A percentile compares a stretch with the other conserved stretches of the same genome.
These are phyloP conservation scores for Catonia carolina DNA, from an alignment of 2,888 invertebrate genomes.

Conservation along the genomic window DNA sequence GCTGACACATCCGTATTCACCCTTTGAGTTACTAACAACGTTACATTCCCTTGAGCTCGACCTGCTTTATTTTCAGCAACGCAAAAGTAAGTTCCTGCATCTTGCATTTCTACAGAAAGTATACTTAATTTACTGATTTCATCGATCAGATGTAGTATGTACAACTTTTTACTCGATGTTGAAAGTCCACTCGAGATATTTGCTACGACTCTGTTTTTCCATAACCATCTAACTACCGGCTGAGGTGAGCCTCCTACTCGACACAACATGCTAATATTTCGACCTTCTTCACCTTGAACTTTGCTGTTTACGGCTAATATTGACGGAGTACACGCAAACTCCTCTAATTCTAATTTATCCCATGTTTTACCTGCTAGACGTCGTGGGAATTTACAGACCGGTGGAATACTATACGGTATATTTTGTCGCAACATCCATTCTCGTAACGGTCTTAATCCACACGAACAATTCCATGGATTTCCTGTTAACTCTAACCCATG, in stretches of 20 bases:
- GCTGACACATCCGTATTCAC: conserved; percentile 39
- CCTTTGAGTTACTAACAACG: conserved; percentile 51
- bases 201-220: conserved; percentile 61
- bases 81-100: conserved; percentile 70
- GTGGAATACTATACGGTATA: conserved; percentile 64
- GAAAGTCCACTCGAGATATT: conserved; percentile 46
- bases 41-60: conserved; percentile 64
- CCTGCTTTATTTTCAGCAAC: conserved; percentile 76
- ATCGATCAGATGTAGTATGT: conserved; percentile 58
- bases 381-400: conserved; percentile 60
- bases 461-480: conserved; percentile 80
- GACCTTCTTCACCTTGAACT: conserved; percentile 61
- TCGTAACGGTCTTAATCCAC: conserved; percentile 62
- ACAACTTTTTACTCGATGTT: conserved; percentile 47
- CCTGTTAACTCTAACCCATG: conserved; percentile 69
- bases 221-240: conserved; percentile 64
- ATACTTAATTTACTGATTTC: conserved; percentile 64
- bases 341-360: conserved; percentile 69
- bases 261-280: conserved; percentile 66
- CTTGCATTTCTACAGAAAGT: conserved; percentile 62
- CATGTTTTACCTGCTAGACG: conserved; percentile 59
- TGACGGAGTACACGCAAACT: conserved; percentile 71
- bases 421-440: conserved; percentile 75
- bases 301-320: conserved; percentile 54
- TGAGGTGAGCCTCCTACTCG: conserved; percentile 63